Evolutionary conservation across 1,140 invertebrate genomes (phyloP).

Genomic region (Copidosoma floridanum): DNA sequence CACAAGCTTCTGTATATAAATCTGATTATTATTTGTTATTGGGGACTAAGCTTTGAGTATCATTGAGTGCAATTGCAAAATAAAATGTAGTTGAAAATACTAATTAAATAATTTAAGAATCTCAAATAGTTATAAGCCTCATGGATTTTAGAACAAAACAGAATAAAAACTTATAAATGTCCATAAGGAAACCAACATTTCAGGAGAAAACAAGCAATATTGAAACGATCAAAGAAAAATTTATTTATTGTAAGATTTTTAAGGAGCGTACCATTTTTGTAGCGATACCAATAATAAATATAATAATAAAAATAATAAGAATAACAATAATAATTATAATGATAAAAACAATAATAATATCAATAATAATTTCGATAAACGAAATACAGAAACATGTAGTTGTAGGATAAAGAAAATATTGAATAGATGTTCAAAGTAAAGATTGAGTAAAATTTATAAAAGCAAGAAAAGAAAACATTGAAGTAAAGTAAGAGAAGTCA

Average conservation of each 20-base stretch:
- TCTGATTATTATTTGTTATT: no score
- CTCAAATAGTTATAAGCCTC: no score
- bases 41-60: no score
- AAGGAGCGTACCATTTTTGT: no score
- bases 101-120: no score
- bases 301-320: no score
- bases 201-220: constrained; percentile 45
- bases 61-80: no score
- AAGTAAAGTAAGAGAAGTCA: neutral
- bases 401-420: constrained; percentile 7
- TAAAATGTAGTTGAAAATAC: no score
- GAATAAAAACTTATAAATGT: constrained; percentile 25
- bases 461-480: constrained; percentile 30
- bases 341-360: constrained; percentile 3
- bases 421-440: constrained; percentile 29
- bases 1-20: no score
- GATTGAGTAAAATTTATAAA: constrained; percentile 33
- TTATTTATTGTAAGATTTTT: constrained; percentile 32
- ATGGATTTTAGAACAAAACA: no score
- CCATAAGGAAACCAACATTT: constrained; percentile 33
- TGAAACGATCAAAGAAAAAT: constrained; percentile 58
- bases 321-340: no score
- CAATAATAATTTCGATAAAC: neutral
- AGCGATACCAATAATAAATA: no score
- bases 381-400: neutral